These are phyloP conservation scores for Phaonia tiefii DNA, from an alignment of 2,888 invertebrate species.

Conservation along the genomic window DNA sequence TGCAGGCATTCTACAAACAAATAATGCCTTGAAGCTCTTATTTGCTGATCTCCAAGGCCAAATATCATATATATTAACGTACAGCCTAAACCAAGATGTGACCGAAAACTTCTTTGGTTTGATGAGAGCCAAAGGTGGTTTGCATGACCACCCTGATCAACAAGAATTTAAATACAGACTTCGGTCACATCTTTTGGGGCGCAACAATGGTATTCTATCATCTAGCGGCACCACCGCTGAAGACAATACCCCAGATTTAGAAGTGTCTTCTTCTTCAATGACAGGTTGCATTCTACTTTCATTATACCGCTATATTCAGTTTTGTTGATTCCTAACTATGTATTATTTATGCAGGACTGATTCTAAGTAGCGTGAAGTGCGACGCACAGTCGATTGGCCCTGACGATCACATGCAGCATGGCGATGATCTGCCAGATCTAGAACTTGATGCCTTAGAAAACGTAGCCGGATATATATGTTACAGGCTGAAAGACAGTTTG, in stretches of 20 bases:
- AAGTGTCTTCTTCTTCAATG: slow-evolving; percentile 7
- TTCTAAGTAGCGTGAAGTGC: slow-evolving; percentile 1
- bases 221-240: neutral
- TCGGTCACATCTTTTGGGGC: slow-evolving; percentile 41
- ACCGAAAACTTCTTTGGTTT: slow-evolving; percentile 60
- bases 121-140: slow-evolving; percentile 42
- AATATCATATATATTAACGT: slow-evolving; percentile 50
- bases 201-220: slow-evolving; percentile 6
- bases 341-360: slow-evolving; percentile 5
- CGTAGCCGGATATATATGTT: neutral
- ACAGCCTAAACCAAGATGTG: slow-evolving; percentile 58
- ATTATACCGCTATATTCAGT: neutral
- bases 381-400: neutral
- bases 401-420: neutral
- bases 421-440: neutral
- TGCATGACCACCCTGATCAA: slow-evolving; percentile 54
- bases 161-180: slow-evolving; percentile 41
- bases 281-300: neutral
- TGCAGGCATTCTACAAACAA: slow-evolving; percentile 57
- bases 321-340: slow-evolving; percentile 8
- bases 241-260: slow-evolving; percentile 13
- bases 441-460: neutral
- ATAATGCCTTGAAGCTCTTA: slow-evolving; percentile 43
- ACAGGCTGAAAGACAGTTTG: too few relatives aligned
- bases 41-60: slow-evolving; percentile 22